Evolutionary conservation across 2,888 invertebrate genomes (phyloP).

Genomic region (Pyrgus malvae): DNA sequence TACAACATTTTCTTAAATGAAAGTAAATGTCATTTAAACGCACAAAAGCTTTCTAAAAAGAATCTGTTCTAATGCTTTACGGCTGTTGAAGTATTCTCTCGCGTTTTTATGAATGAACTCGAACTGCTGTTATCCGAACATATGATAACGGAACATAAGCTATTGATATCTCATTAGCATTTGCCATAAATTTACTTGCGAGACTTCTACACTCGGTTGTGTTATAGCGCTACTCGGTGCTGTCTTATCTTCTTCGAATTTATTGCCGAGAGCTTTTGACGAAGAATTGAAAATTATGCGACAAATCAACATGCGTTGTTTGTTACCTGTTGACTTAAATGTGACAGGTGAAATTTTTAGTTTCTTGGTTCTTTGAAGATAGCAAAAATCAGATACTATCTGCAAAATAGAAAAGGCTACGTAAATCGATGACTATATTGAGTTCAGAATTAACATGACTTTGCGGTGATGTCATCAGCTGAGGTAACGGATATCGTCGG

Average conservation of each 20-base stretch:
- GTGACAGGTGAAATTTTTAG: not conserved
- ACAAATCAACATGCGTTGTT: not conserved
- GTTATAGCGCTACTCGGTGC: constrained; percentile 8
- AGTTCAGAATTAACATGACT: constrained; percentile 55
- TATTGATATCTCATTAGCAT: constrained; percentile 66
- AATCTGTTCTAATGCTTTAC: too few relatives aligned
- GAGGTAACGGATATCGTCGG: constrained; percentile 52
- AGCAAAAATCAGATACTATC: not conserved
- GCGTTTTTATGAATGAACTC: constrained; percentile 56
- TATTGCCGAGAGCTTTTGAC: not conserved
- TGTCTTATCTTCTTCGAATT: constrained; percentile 6
- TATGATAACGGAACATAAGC: constrained; percentile 56
- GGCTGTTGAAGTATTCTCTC: constrained; percentile 9
- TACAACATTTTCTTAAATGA: too few relatives aligned
- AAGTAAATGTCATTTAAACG: too few relatives aligned
- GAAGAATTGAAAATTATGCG: not conserved
- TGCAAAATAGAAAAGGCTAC: constrained; percentile 24
- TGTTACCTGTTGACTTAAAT: too few relatives aligned
- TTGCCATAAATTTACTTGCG: constrained; percentile 53
- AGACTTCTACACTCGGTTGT: constrained; percentile 32
- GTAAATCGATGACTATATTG: constrained; percentile 40
- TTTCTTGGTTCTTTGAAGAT: not conserved
- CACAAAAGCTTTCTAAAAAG: not conserved
- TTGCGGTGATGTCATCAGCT: constrained; percentile 61
- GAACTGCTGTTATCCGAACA: constrained; percentile 38